Conservation (phyloP, 2,113 vertebrate genomes). For the Vidua chalybeata region DNA sequence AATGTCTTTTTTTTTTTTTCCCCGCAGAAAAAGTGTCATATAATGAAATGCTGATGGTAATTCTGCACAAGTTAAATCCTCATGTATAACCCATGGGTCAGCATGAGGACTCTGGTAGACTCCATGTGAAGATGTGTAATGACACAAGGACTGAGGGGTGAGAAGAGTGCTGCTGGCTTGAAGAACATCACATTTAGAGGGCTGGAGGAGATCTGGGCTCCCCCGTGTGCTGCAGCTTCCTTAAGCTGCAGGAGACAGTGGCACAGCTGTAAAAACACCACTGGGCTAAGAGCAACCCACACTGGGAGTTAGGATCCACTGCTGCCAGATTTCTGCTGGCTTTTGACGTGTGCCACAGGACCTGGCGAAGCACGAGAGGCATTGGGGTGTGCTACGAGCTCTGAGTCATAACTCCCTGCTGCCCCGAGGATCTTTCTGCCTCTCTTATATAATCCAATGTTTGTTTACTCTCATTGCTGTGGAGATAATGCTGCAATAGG, state of each 20-base stretch:
- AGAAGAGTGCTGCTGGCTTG: neutral
- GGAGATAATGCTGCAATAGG: neutral
- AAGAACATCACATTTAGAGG: neutral
- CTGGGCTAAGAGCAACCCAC: neutral
- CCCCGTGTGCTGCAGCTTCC: neutral
- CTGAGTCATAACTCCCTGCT: conserved; percentile 33
- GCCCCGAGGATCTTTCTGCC: conserved; percentile 36
- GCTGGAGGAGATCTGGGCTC: neutral
- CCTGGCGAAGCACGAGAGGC: neutral
- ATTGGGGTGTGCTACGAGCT: neutral
- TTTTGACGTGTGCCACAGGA: neutral
- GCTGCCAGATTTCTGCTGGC: conserved; percentile 10
- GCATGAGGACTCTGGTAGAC: neutral
- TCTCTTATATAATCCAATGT: conserved; percentile 52
- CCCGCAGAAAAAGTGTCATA: neutral
- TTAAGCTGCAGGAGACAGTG: neutral
- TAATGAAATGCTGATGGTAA: neutral
- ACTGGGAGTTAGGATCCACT: neutral
- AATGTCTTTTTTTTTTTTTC: neutral
- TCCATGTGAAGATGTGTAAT: neutral
- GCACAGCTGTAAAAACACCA: neutral
- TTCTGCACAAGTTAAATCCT: neutral
- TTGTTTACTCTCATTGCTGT: conserved; percentile 56
- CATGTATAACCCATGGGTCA: neutral
- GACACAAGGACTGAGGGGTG: neutral